A percentile compares a stretch with the other conserved stretches of the same genome.
Conservation (phyloP, 1,140 invertebrate species). For the Hycleus cichorii region DNA sequence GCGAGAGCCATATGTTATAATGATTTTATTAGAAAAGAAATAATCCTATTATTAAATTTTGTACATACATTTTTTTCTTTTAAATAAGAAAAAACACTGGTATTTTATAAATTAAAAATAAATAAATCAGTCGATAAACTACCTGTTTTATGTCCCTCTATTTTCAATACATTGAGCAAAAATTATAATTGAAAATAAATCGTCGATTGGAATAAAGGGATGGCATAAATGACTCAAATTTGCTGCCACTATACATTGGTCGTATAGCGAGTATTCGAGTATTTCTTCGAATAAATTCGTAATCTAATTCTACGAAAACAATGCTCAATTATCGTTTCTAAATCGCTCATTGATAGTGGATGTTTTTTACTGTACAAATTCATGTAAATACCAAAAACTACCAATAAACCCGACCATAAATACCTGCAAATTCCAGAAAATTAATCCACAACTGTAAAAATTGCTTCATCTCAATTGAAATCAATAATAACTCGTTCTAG, state of each 20-base stretch:
- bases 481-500: no score
- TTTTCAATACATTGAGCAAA: no score
- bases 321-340: constrained; percentile 25
- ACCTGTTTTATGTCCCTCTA: no score
- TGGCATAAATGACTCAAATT: no score
- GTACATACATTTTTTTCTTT: constrained; percentile 5
- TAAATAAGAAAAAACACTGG: no score
- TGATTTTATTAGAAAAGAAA: constrained; percentile 9
- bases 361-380: constrained; percentile 78
- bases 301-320: constrained; percentile 20
- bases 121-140: no score
- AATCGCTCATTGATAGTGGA: constrained; percentile 35
- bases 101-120: no score
- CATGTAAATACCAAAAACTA: constrained; percentile 83
- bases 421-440: constrained; percentile 57
- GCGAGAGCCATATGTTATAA: constrained; percentile 16
- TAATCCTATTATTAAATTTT: constrained; percentile 18
- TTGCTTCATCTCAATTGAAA: no score
- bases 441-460: not conserved
- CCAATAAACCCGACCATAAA: constrained; percentile 80
- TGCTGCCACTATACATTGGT: constrained; percentile 16
- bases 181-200: no score
- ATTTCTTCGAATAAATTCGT: constrained; percentile 24
- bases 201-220: no score
- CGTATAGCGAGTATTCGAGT: constrained; percentile 22